Percentiles rank a stretch among this genome's conserved stretches.
These are phyloP conservation scores for Sapayoa aenigma DNA, from an alignment of 2,113 vertebrate genomes.

Conservation along the genomic window DNA sequence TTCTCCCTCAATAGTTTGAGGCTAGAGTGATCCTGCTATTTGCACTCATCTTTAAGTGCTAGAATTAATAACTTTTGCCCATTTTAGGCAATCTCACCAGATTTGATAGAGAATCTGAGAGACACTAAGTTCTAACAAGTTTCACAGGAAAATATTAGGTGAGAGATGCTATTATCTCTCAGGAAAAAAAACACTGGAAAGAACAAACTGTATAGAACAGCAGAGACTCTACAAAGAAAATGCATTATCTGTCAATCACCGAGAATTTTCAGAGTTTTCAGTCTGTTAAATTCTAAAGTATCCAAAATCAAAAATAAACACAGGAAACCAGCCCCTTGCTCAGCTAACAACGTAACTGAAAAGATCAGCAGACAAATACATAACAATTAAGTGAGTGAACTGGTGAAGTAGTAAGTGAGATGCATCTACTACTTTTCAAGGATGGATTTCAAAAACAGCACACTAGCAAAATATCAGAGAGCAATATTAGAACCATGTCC, in stretches of 20 bases:
- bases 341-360: background rate
- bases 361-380: background rate
- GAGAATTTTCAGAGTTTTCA: background rate
- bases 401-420: background rate
- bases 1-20: background rate
- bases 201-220: background rate
- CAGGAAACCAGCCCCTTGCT: background rate
- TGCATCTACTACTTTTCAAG: background rate
- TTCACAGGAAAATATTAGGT: background rate
- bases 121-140: background rate
- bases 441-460: background rate
- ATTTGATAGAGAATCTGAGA: background rate
- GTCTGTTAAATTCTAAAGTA: background rate
- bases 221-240: background rate
- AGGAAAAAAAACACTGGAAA: background rate
- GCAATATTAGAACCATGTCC: background rate
- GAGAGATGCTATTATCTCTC: background rate
- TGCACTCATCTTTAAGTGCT: background rate
- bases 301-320: background rate
- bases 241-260: background rate
- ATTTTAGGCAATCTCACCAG: background rate
- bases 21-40: background rate
- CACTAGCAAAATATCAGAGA: background rate
- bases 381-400: background rate
- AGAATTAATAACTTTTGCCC: background rate